These are phyloP conservation scores for Aporrectodea caliginosa DNA, from an alignment of 1,140 invertebrate genomes.

Conservation along the genomic window DNA sequence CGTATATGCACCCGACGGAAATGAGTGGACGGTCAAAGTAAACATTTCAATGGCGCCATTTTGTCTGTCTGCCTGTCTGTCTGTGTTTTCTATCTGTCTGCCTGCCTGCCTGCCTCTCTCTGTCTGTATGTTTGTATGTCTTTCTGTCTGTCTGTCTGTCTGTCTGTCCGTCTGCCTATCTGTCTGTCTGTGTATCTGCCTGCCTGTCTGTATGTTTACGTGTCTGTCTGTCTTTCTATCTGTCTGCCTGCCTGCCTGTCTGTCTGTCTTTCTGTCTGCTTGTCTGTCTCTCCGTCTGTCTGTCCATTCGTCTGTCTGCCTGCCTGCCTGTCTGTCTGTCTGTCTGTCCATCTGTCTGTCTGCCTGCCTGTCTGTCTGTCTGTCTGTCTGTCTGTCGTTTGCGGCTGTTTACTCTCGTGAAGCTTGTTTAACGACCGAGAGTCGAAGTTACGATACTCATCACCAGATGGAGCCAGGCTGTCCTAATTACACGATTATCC, in stretches of 20 bases:
- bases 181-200: not conserved
- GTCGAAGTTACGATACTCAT: too few species aligned
- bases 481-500: too few species aligned
- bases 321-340: not conserved
- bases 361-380: not conserved
- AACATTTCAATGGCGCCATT: constrained; percentile 90
- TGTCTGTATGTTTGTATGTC: constrained; percentile 96
- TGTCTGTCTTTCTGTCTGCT: too few species aligned
- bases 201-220: not conserved
- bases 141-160: not conserved
- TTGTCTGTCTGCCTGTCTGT: too few species aligned
- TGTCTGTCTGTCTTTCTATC: too few species aligned
- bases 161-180: not conserved
- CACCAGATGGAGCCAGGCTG: too few species aligned
- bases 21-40: not conserved
- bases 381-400: not conserved
- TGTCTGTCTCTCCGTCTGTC: not conserved
- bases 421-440: too few species aligned
- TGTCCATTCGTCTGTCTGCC: not conserved
- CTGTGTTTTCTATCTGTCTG: too few species aligned
- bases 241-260: too few species aligned
- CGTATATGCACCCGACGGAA: not conserved
- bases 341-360: not conserved
- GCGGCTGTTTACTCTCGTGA: too few species aligned
- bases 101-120: too few species aligned